Conservation (phyloP, 2,888 invertebrate species). For the Caenorhabditis sp. region DNA sequence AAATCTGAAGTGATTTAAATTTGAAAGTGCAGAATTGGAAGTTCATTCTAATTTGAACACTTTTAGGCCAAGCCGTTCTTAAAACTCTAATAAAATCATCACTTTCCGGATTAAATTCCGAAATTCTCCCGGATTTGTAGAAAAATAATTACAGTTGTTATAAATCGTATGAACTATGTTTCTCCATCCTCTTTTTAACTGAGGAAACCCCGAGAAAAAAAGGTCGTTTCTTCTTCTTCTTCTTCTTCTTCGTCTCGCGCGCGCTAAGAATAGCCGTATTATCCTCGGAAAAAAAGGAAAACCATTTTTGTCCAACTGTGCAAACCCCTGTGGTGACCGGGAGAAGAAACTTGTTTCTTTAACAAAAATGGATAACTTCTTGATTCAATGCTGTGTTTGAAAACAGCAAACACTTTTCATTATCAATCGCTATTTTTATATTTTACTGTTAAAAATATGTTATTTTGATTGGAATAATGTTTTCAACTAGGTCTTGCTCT, state of each 20-base stretch:
- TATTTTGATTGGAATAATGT: conserved; percentile 18
- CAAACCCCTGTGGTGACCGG: conserved; percentile 41
- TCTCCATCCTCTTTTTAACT: too few relatives aligned
- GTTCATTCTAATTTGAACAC: too few relatives aligned
- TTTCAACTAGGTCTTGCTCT: conserved; percentile 36
- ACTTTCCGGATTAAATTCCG: not conserved
- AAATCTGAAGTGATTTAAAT: too few relatives aligned
- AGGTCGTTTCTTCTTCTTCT: conserved; percentile 8
- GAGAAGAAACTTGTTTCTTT: conserved; percentile 8
- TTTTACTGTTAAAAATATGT: not conserved
- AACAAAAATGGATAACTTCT: not conserved
- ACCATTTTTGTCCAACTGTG: conserved; percentile 25
- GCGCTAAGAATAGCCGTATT: conserved; percentile 24
- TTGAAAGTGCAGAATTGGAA: too few relatives aligned
- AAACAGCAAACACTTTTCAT: not conserved
- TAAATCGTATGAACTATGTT: not conserved
- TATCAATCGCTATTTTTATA: too few relatives aligned
- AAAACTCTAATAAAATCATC: not conserved
- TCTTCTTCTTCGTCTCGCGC: conserved; percentile 6
- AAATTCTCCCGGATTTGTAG: not conserved
- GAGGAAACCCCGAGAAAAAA: too few relatives aligned
- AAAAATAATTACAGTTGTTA: not conserved
- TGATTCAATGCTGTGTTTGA: not conserved
- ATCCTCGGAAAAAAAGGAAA: conserved; percentile 21
- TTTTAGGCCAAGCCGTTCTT: not conserved